Percentiles rank a stretch among this genome's conserved stretches.
These are phyloP conservation scores for Caenorhabditis remanei DNA, from an alignment of 1,140 invertebrate genomes.

Conservation along the genomic window DNA sequence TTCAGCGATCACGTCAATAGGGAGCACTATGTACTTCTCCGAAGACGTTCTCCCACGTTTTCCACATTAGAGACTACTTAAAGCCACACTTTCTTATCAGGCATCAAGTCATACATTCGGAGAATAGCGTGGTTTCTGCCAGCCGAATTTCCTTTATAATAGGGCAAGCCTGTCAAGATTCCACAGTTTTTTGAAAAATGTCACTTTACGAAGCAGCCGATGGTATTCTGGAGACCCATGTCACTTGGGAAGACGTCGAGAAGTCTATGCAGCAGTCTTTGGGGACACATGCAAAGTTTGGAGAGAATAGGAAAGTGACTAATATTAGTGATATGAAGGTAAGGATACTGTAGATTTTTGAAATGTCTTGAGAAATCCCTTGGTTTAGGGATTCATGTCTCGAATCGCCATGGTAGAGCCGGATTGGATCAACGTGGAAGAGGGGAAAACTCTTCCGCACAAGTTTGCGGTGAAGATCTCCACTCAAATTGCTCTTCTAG, in stretches of 20 bases:
- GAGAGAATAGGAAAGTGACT: conserved; percentile 3
- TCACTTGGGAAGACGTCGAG: conserved; percentile 59
- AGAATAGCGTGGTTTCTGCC: too few relatives aligned
- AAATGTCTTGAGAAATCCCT: not conserved
- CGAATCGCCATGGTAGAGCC: conserved; percentile 46
- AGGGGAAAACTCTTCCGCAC: not conserved
- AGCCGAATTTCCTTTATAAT: too few relatives aligned
- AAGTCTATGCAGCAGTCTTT: not conserved
- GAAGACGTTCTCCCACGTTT: too few relatives aligned
- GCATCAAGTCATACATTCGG: too few relatives aligned
- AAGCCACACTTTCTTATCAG: too few relatives aligned
- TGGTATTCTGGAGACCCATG: conserved; percentile 55
- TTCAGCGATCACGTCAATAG: too few relatives aligned
- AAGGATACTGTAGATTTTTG: not conserved
- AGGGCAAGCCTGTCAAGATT: too few relatives aligned
- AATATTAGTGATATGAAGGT: conserved; percentile 55
- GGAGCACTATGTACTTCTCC: too few relatives aligned
- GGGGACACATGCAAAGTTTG: conserved; percentile 24
- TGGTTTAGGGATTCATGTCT: conserved; percentile 46
- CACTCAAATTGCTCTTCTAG: conserved; percentile 26
- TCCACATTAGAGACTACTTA: too few relatives aligned
- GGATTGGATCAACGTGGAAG: conserved; percentile 40
- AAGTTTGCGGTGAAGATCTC: conserved; percentile 47
- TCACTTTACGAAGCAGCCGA: conserved; percentile 41
- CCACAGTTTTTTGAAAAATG: not conserved